Conservation (phyloP, 1,140 invertebrate species). For the Drusus annulatus region DNA sequence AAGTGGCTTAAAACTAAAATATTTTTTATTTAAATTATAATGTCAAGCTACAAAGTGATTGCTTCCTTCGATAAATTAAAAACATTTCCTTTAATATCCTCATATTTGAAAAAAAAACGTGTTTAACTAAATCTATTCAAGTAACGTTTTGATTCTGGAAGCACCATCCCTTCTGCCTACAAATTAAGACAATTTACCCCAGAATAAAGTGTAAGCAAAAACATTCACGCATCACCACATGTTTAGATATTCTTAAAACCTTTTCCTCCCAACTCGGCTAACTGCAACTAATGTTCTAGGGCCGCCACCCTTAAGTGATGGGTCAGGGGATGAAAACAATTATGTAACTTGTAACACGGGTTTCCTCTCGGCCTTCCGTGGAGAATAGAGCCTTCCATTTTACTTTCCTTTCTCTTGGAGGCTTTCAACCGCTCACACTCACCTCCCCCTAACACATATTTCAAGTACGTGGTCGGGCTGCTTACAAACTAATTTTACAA, state of each 20-base stretch:
- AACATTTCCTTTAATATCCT: no score
- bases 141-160: no score
- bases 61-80: no score
- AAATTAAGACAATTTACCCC: no score
- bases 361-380: conserved; percentile 13
- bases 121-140: no score
- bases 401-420: conserved; percentile 7
- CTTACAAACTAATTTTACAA: background rate
- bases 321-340: conserved; percentile 37
- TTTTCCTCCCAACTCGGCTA: background rate
- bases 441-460: background rate
- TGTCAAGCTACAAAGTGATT: no score
- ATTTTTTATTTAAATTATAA: no score
- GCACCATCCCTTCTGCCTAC: no score
- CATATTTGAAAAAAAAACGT: no score
- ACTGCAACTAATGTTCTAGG: conserved; percentile 18
- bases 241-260: conserved; percentile 24
- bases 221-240: background rate
- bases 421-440: conserved; percentile 1
- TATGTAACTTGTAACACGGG: conserved; percentile 40
- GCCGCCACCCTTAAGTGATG: conserved; percentile 16
- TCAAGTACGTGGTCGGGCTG: background rate
- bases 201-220: background rate
- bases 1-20: no score
- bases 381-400: conserved; percentile 23